These are phyloP conservation scores for Proterorhinus semilunaris DNA, from an alignment of 2,113 vertebrate species.

Conservation along the genomic window DNA sequence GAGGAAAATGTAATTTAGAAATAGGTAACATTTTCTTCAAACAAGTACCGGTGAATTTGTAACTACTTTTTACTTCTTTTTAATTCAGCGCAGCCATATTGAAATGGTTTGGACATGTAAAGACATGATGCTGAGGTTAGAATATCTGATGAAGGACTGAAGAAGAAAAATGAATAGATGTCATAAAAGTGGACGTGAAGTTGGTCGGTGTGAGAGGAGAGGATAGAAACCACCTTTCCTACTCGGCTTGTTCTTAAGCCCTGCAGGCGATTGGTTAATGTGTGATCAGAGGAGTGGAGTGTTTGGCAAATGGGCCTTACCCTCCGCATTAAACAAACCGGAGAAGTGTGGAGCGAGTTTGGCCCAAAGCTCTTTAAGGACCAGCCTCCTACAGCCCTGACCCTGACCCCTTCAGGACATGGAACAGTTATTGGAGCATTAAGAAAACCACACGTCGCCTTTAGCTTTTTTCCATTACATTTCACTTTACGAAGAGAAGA, in stretches of 20 bases:
- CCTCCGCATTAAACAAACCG: conserved; percentile 46
- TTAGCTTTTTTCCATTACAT: not conserved
- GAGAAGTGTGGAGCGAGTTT: not conserved
- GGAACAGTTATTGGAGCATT: not conserved
- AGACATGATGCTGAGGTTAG: too few species aligned
- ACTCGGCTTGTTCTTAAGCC: too few species aligned
- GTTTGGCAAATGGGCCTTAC: conserved; percentile 57
- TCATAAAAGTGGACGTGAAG: not conserved
- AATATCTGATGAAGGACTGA: not conserved
- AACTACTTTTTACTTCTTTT: too few species aligned
- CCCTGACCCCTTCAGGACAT: not conserved
- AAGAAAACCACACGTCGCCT: not conserved
- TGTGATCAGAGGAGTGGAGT: conserved; percentile 51
- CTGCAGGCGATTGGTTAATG: conserved; percentile 49
- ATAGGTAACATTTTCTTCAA: too few species aligned
- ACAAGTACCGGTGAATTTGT: too few species aligned
- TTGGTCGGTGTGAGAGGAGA: not conserved
- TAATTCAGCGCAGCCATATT: too few species aligned
- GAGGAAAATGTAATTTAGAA: too few species aligned
- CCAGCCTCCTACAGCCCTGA: not conserved
- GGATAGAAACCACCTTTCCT: not conserved
- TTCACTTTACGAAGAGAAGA: not conserved
- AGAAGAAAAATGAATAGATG: not conserved
- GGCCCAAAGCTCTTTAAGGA: not conserved
- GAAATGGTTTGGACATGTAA: too few species aligned